Conservation (phyloP, 2,888 invertebrate genomes). For the Tenthredo scrophulariae region DNA sequence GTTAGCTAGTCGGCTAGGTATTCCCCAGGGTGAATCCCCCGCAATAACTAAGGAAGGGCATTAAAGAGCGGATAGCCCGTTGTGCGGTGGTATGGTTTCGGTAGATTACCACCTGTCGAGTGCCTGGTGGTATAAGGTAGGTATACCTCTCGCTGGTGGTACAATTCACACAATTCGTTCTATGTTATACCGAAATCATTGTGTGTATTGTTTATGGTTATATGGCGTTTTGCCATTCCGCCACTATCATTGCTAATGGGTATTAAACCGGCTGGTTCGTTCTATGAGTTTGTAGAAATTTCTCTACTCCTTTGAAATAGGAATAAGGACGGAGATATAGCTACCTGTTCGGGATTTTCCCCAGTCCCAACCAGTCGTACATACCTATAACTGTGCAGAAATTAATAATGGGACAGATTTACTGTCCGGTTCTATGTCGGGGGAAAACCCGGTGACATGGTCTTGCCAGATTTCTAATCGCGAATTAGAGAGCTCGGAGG, state of each 20-base stretch:
- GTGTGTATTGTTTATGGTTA: not conserved
- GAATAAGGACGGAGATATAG: not conserved
- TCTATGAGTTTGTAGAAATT: not conserved
- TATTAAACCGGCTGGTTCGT: not conserved
- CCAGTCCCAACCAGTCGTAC: not conserved
- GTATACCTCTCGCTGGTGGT: constrained; percentile 12
- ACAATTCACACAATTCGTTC: not conserved
- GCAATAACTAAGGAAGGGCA: not conserved
- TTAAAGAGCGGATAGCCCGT: constrained; percentile 42
- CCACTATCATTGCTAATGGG: constrained; percentile 6
- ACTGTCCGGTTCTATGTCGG: not conserved
- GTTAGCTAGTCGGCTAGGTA: constrained; percentile 37
- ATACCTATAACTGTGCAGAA: not conserved
- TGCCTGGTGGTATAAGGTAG: constrained; percentile 18
- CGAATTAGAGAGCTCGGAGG: not conserved
- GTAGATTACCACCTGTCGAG: constrained; percentile 52
- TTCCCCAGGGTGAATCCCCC: constrained; percentile 50
- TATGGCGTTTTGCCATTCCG: not conserved
- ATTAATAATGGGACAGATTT: not conserved
- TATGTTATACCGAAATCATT: not conserved
- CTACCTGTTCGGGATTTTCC: constrained; percentile 13
- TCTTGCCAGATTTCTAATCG: too few relatives aligned
- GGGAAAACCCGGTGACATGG: not conserved
- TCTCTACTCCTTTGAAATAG: not conserved
- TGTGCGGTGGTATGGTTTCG: constrained; percentile 37